phyloP scores from a whole-genome alignment of 2,113 vertebrate genomes.

The Lethenteron camtschaticum region DNA sequence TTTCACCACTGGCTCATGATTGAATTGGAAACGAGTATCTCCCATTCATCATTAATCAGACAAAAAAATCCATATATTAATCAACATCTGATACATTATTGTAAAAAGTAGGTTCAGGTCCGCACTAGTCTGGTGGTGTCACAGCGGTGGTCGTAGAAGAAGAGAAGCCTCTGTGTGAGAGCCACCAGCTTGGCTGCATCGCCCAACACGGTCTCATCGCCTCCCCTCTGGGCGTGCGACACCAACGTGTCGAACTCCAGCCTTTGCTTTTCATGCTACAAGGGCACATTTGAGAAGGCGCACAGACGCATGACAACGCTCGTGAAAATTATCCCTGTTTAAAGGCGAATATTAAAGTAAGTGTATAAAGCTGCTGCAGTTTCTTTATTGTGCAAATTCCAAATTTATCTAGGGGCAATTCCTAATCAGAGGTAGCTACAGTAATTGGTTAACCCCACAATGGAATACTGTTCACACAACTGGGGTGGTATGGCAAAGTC shows the following conservation, averaged over 20 bases:
- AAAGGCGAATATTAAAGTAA: background rate
- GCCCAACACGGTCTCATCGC: slow-evolving; percentile 19
- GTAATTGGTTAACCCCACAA: no score
- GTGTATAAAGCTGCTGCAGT: background rate
- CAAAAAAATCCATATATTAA: background rate
- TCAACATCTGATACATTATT: background rate
- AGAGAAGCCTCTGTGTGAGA: slow-evolving; percentile 62
- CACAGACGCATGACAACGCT: background rate
- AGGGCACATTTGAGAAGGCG: slow-evolving; percentile 13
- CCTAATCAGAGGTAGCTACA: no score
- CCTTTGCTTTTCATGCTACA: slow-evolving; percentile 59
- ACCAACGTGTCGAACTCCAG: slow-evolving; percentile 48
- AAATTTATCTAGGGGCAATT: no score
- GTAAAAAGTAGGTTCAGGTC: slow-evolving; percentile 9
- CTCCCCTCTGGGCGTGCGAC: slow-evolving; percentile 31
- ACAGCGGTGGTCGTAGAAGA: slow-evolving; percentile 73
- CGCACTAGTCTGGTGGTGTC: slow-evolving; percentile 78
- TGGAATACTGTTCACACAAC: no score
- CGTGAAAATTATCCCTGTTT: slow-evolving; percentile 7
- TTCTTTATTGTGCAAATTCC: no score
- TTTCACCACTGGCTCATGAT: background rate
- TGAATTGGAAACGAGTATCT: background rate
- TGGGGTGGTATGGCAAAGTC: no score
- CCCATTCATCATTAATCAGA: rapidly evolving
- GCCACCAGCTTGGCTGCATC: slow-evolving; percentile 40